These are phyloP conservation scores for Caenorhabditis inopinata DNA, from an alignment of 1,140 invertebrate species.

Conservation along the genomic window DNA sequence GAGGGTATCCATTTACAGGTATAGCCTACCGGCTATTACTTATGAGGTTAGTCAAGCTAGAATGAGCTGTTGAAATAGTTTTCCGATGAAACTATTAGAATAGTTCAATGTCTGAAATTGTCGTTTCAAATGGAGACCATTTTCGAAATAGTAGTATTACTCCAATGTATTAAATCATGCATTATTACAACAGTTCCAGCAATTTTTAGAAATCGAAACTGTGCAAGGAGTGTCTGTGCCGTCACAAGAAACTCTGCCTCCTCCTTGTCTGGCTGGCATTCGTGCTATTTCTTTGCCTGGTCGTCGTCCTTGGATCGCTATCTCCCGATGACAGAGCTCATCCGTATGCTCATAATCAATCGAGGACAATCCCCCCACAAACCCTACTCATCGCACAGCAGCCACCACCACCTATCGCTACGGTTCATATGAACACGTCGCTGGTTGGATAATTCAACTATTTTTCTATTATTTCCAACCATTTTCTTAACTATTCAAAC, in stretches of 20 bases:
- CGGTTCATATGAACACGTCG: neutral
- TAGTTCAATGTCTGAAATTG: too few relatives aligned
- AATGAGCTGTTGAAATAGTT: too few relatives aligned
- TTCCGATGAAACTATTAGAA: too few relatives aligned
- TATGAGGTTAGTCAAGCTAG: constrained; percentile 19
- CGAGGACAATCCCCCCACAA: neutral
- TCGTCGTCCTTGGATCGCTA: constrained; percentile 42
- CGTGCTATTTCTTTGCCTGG: constrained; percentile 47
- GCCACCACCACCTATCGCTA: neutral
- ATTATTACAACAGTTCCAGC: neutral
- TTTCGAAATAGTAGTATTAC: too few relatives aligned
- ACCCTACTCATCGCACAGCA: neutral
- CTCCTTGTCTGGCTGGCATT: constrained; percentile 46
- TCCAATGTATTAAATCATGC: too few relatives aligned
- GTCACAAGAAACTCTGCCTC: constrained; percentile 47
- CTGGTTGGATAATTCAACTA: neutral
- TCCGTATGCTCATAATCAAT: constrained; percentile 22
- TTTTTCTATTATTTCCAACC: neutral
- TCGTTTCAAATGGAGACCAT: too few relatives aligned
- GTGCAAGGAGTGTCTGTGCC: constrained; percentile 25
- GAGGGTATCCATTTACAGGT: constrained; percentile 54
- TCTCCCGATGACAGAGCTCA: constrained; percentile 18
- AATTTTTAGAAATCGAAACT: neutral
- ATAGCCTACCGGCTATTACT: constrained; percentile 41
- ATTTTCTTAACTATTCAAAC: neutral